Evolutionary conservation across 2,797 vertebrate genomes (phyloP).

Genomic region (Anabacerthia variegaticeps): DNA sequence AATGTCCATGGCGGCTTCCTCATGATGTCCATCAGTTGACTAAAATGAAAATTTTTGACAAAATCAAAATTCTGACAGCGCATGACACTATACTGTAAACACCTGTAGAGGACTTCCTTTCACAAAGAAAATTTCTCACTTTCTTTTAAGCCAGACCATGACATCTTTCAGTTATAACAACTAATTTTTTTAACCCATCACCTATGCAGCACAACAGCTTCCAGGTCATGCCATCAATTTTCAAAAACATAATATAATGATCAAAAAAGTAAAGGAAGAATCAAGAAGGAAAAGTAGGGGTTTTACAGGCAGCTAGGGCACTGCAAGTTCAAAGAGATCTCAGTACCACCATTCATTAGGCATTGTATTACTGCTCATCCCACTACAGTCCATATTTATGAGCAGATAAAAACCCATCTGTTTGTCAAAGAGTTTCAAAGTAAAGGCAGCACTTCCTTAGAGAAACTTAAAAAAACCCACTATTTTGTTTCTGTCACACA

Average conservation of each 20-base stretch:
- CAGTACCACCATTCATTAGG: background rate
- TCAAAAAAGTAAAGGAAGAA: background rate
- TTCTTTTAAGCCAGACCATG: background rate
- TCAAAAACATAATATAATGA: background rate
- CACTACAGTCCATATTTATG: accelerated
- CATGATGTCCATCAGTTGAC: background rate
- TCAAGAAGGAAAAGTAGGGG: background rate
- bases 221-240: background rate
- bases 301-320: background rate
- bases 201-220: background rate
- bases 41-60: background rate
- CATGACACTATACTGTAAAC: background rate
- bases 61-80: background rate
- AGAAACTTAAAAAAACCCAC: background rate
- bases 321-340: background rate
- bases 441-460: background rate
- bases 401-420: background rate
- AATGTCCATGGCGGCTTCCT: background rate
- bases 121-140: background rate
- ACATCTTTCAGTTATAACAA: background rate
- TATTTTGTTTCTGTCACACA: background rate
- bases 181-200: background rate
- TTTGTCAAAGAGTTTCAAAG: background rate
- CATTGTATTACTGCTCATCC: background rate
- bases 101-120: background rate